Conservation (phyloP, 2,888 invertebrate species). For the Labia minor region DNA sequence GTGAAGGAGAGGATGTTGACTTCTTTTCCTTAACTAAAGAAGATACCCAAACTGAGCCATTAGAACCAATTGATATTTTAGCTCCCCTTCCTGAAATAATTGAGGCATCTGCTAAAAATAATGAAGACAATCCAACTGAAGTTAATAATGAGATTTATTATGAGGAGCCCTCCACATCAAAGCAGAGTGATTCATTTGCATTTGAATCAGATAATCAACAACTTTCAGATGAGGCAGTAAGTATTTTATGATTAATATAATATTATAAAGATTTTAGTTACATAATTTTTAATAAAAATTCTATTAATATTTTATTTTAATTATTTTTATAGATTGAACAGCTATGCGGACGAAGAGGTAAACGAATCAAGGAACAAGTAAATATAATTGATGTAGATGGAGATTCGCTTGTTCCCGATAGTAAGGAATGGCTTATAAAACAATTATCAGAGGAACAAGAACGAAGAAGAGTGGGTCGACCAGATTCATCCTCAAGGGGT, state of each 20-base stretch:
- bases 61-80: not conserved
- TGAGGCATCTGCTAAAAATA: constrained; percentile 16
- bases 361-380: constrained; percentile 46
- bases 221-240: constrained; percentile 15
- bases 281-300: too few species aligned
- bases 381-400: constrained; percentile 76
- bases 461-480: constrained; percentile 30
- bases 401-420: constrained; percentile 65
- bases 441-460: constrained; percentile 60
- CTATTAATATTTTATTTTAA: too few species aligned
- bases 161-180: not conserved
- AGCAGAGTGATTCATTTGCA: not conserved
- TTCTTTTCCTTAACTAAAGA: constrained; percentile 25
- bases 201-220: constrained; percentile 8
- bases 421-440: constrained; percentile 71
- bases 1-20: constrained; percentile 26
- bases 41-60: not conserved
- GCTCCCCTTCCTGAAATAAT: constrained; percentile 15
- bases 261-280: too few species aligned
- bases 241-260: too few species aligned
- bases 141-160: not conserved
- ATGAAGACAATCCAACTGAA: constrained; percentile 17
- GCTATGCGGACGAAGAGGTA: constrained; percentile 55
- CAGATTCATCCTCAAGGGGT: constrained; percentile 38
- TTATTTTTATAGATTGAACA: constrained; percentile 45